These are phyloP conservation scores for Cheilosia soror DNA, from an alignment of 2,888 invertebrate species.

Conservation along the genomic window DNA sequence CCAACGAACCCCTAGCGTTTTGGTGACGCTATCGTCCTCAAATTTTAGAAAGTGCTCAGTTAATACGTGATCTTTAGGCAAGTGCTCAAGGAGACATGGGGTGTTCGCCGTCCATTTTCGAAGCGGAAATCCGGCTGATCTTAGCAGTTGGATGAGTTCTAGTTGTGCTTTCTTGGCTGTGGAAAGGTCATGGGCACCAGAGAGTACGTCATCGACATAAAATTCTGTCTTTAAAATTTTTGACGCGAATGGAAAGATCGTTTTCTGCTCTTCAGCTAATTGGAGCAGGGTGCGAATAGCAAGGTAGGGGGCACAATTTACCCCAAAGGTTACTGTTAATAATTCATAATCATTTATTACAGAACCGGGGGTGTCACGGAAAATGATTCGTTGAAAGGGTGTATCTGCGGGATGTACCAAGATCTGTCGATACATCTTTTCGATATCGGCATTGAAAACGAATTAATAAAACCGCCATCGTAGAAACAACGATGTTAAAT, in stretches of 20 bases:
- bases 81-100: no score
- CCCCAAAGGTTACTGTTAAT: no score
- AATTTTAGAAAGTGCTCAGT: no score
- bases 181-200: conserved; percentile 52
- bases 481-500: conserved; percentile 71
- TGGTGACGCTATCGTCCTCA: no score
- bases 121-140: conserved; percentile 57
- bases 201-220: conserved; percentile 66
- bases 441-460: conserved; percentile 76
- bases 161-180: conserved; percentile 10
- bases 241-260: conserved; percentile 23
- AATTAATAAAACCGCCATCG: conserved; percentile 67
- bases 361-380: no score
- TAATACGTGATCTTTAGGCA: no score
- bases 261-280: no score
- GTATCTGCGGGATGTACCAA: conserved; percentile 59
- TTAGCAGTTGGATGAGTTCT: conserved; percentile 17
- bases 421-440: conserved; percentile 77
- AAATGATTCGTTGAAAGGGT: conserved; percentile 70
- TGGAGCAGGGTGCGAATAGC: no score
- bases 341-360: no score
- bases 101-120: conserved; percentile 3
- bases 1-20: no score
- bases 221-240: conserved; percentile 23
- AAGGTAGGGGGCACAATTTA: no score